These are phyloP conservation scores for Chelmon rostratus DNA, from an alignment of 2,797 vertebrate genomes.

Conservation along the genomic window DNA sequence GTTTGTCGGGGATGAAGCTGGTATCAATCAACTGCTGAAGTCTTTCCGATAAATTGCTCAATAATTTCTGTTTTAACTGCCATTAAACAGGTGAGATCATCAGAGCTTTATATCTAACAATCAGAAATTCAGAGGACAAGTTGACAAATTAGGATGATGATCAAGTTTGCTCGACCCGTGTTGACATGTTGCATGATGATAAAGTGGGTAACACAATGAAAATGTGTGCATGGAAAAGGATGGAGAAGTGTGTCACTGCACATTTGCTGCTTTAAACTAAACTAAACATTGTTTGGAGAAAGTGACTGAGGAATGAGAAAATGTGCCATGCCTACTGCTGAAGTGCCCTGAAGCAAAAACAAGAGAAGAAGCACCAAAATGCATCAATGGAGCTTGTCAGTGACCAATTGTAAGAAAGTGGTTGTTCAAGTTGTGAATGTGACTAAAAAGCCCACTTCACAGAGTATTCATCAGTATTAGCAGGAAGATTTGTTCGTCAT, in stretches of 20 bases:
- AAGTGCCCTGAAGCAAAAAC: not conserved
- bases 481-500: too few species aligned
- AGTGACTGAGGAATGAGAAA: not conserved
- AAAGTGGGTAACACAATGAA: not conserved
- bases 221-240: not conserved
- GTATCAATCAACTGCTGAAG: not conserved
- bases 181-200: not conserved
- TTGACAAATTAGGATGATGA: not conserved
- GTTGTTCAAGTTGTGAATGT: not conserved
- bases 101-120: not conserved
- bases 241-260: not conserved
- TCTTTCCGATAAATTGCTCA: not conserved
- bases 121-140: not conserved
- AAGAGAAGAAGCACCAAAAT: not conserved
- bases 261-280: not conserved
- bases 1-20: not conserved
- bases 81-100: not conserved
- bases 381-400: not conserved
- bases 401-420: not conserved
- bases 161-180: not conserved
- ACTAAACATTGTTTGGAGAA: not conserved
- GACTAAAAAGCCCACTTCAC: not conserved
- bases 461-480: not conserved
- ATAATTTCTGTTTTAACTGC: not conserved
- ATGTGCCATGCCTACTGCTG: not conserved